These are phyloP conservation scores for Berghia stephanieae DNA, from an alignment of 1,140 invertebrate species.

Conservation along the genomic window DNA sequence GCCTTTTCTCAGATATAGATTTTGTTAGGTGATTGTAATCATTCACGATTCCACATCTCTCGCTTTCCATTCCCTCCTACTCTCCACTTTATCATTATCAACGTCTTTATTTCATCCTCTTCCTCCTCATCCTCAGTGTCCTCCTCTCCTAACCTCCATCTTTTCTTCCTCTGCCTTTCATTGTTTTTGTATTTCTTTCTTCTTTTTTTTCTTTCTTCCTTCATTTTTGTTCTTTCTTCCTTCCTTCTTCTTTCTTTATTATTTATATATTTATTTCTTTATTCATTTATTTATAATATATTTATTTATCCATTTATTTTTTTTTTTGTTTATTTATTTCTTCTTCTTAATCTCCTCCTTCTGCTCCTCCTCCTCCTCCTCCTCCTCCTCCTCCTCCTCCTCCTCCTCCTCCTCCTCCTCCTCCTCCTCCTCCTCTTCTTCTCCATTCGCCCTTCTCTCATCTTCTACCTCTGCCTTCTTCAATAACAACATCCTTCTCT, in stretches of 20 bases:
- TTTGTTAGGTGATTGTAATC: background rate
- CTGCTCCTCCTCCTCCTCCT: slow-evolving; percentile 25
- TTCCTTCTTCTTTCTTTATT: background rate
- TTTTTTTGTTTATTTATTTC: no score
- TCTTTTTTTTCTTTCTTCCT: background rate
- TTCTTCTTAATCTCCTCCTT: background rate
- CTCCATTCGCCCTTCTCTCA: slow-evolving; percentile 1
- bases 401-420: slow-evolving; percentile 23
- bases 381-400: slow-evolving; percentile 26
- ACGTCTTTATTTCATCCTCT: background rate
- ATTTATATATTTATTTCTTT: no score
- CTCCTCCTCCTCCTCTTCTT: slow-evolving; percentile 11
- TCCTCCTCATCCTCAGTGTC: no score
- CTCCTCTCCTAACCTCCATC: no score
- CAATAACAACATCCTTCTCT: no score
- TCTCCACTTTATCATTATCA: background rate
- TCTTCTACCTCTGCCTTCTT: no score
- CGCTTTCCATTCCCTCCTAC: background rate
- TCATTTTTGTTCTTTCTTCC: slow-evolving; percentile 9
- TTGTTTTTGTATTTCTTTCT: background rate
- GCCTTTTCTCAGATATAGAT: no score
- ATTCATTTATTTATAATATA: background rate
- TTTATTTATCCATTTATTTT: no score
- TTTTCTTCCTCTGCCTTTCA: background rate
- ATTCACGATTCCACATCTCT: background rate